Conservation (phyloP, 1,140 invertebrate species). For the Bombus soroeensis region DNA sequence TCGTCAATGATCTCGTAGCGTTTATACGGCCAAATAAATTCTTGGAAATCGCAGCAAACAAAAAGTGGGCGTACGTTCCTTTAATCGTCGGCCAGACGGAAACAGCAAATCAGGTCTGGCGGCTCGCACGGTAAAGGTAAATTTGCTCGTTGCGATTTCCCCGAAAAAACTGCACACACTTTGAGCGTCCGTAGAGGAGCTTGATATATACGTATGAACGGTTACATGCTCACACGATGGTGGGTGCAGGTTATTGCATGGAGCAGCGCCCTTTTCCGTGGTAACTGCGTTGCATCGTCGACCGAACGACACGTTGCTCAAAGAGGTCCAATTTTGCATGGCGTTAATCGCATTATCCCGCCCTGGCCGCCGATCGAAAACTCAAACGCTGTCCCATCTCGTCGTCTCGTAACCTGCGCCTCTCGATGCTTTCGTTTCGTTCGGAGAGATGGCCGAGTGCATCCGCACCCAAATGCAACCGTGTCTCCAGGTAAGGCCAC, state of each 20-base stretch:
- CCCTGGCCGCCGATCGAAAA: constrained; percentile 63
- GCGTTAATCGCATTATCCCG: constrained; percentile 73
- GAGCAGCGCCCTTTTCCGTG: constrained; percentile 64
- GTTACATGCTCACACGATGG: constrained; percentile 22
- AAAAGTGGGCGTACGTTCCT: constrained; percentile 19
- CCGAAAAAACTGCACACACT: constrained; percentile 67
- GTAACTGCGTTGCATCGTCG: constrained; percentile 69
- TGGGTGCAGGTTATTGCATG: constrained; percentile 64
- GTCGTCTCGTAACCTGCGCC: constrained; percentile 39
- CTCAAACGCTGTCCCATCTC: constrained; percentile 59
- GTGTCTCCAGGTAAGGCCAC: constrained; percentile 1
- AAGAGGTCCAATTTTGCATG: constrained; percentile 74
- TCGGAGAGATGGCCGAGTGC: constrained; percentile 12
- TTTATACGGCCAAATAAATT: constrained; percentile 23
- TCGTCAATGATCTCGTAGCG: not conserved
- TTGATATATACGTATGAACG: constrained; percentile 20
- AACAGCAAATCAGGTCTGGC: constrained; percentile 55
- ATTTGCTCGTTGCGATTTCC: constrained; percentile 66
- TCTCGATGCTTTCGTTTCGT: constrained; percentile 53
- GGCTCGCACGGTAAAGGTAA: constrained; percentile 50
- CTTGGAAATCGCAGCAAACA: constrained; percentile 26
- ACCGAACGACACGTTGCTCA: constrained; percentile 72
- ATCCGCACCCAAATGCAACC: not conserved
- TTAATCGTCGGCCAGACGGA: constrained; percentile 55
- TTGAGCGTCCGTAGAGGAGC: constrained; percentile 32